Conservation (phyloP, 2,888 invertebrate species). For the Elegia similella region DNA sequence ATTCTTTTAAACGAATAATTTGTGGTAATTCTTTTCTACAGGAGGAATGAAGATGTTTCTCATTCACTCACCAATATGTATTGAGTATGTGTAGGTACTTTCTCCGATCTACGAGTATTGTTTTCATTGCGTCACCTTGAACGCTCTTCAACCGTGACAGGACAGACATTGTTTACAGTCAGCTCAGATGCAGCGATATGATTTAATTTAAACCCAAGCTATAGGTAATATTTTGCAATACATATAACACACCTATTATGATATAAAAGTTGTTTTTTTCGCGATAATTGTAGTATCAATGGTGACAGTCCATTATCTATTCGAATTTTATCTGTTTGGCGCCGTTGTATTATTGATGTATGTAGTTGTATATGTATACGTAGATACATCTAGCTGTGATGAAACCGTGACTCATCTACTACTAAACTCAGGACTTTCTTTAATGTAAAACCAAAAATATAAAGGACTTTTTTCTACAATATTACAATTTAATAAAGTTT, state of each 20-base stretch:
- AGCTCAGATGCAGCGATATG: conserved; percentile 18
- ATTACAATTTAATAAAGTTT: too few species aligned
- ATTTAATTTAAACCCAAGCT: conserved; percentile 29
- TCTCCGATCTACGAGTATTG: neutral
- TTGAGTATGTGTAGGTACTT: neutral
- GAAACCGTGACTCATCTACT: neutral
- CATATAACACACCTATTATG: neutral
- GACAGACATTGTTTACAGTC: conserved; percentile 38
- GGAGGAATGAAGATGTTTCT: neutral
- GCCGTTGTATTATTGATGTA: too few species aligned
- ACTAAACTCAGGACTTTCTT: too few species aligned
- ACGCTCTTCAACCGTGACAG: conserved; percentile 37
- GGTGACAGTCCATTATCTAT: conserved; percentile 6
- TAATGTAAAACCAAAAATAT: too few species aligned
- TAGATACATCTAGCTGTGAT: neutral
- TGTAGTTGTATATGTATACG: too few species aligned
- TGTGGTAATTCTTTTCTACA: too few species aligned
- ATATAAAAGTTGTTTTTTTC: neutral
- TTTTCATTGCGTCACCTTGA: conserved; percentile 42
- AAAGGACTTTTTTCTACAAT: too few species aligned
- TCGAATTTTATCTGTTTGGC: neutral
- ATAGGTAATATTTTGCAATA: neutral
- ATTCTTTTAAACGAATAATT: too few species aligned
- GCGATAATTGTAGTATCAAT: neutral
- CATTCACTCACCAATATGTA: neutral